phyloP scores from a whole-genome alignment of 2,797 vertebrate genomes.

The Xenopus petersii region DNA sequence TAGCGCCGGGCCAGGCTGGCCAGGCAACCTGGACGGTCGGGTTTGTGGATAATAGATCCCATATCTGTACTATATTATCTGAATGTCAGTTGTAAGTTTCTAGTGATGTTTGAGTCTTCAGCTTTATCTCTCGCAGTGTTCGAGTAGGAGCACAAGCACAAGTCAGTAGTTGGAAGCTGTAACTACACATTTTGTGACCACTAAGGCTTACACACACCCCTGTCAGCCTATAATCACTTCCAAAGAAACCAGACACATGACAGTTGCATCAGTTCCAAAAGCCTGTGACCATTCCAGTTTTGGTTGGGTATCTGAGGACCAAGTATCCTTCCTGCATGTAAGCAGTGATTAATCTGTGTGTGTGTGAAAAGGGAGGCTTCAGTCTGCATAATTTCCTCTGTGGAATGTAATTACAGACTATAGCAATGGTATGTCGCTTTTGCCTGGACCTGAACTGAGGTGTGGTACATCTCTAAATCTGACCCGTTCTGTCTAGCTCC shows the following conservation, averaged over 20 bases:
- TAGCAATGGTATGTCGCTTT: conserved; percentile 4
- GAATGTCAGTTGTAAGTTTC: too few species aligned
- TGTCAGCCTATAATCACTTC: not conserved
- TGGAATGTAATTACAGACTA: conserved; percentile 35
- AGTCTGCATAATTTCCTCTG: conserved; percentile 32
- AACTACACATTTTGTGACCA: too few species aligned
- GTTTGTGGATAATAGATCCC: too few species aligned
- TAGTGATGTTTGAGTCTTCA: too few species aligned
- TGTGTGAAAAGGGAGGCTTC: conserved; percentile 15
- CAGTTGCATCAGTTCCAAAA: not conserved
- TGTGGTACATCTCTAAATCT: conserved; percentile 22
- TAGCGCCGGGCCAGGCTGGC: too few species aligned
- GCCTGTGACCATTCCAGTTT: not conserved
- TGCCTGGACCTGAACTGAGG: conserved; percentile 22
- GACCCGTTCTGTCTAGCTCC: conserved; percentile 28
- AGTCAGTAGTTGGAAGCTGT: too few species aligned
- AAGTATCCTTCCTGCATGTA: conserved; percentile 9
- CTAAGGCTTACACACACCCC: not conserved
- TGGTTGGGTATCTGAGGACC: not conserved
- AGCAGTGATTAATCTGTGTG: conserved; percentile 35
- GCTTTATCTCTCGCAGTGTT: too few species aligned
- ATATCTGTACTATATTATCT: too few species aligned
- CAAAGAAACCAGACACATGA: not conserved
- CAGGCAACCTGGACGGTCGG: too few species aligned
- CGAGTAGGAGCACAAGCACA: too few species aligned